Conservation (phyloP, 2,797 vertebrate genomes). For the Eleutherodactylus coqui region DNA sequence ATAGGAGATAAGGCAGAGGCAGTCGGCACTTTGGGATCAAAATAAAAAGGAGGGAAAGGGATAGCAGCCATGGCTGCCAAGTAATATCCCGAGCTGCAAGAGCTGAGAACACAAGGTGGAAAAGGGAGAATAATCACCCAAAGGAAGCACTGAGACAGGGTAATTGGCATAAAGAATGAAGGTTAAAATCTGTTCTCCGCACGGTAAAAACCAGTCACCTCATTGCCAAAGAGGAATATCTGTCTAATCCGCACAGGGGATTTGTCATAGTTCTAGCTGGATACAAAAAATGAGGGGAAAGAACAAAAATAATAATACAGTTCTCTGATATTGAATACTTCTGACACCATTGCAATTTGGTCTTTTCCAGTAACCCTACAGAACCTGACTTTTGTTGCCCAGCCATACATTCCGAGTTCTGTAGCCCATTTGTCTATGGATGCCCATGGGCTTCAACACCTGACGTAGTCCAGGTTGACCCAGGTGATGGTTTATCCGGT, state of each 20-base stretch:
- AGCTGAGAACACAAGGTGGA: slow-evolving; percentile 31
- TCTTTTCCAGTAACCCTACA: too few relatives aligned
- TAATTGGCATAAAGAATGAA: slow-evolving; percentile 44
- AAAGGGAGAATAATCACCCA: slow-evolving; percentile 39
- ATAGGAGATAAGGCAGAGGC: slow-evolving; percentile 40
- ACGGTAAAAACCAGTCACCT: neutral
- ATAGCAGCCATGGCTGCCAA: slow-evolving; percentile 25
- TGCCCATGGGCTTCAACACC: too few relatives aligned
- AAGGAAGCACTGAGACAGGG: slow-evolving; percentile 46
- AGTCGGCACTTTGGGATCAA: slow-evolving; percentile 42
- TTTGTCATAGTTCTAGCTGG: neutral
- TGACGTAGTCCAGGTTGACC: too few relatives aligned
- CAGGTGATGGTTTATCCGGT: too few relatives aligned
- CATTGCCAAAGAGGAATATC: slow-evolving; percentile 18
- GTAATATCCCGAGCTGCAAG: slow-evolving; percentile 39
- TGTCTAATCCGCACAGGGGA: neutral
- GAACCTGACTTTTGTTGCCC: too few relatives aligned
- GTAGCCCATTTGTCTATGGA: too few relatives aligned
- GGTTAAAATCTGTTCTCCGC: slow-evolving; percentile 44
- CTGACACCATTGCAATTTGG: too few relatives aligned
- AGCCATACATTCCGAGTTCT: too few relatives aligned
- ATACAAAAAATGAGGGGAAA: neutral
- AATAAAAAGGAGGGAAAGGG: slow-evolving; percentile 24
- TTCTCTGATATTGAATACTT: too few relatives aligned
- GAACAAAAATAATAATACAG: neutral